Conservation (phyloP, 1,140 invertebrate species). For the Sitobion miscanthi region DNA sequence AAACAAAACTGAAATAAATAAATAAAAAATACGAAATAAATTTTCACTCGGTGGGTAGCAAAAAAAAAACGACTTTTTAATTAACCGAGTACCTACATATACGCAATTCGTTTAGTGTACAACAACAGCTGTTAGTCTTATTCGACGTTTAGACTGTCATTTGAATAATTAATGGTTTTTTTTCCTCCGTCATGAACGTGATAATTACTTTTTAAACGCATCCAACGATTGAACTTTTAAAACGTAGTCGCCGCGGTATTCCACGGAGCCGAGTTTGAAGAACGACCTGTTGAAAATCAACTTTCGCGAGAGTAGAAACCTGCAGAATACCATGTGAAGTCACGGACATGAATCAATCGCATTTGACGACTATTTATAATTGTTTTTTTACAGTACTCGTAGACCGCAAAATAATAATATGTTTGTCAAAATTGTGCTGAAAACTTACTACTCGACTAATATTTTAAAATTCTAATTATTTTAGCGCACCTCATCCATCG, state of each 20-base stretch:
- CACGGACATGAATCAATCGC: too few species aligned
- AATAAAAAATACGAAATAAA: neutral
- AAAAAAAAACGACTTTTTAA: neutral
- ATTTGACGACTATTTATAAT: too few species aligned
- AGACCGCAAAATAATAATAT: too few species aligned
- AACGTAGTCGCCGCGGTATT: neutral
- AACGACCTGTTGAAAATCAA: neutral
- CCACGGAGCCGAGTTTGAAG: neutral
- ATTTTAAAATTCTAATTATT: too few species aligned
- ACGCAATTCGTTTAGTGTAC: neutral
- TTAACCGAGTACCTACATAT: neutral
- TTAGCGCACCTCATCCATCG: too few species aligned
- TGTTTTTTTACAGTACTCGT: too few species aligned
- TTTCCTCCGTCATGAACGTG: neutral
- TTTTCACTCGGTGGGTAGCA: neutral
- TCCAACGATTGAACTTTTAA: neutral
- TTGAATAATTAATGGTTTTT: neutral
- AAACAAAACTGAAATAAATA: neutral
- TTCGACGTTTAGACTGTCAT: neutral
- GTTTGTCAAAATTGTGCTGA: too few species aligned
- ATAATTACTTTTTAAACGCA: neutral
- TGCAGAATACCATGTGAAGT: too few species aligned
- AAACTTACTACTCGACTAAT: too few species aligned
- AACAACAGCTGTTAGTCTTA: neutral
- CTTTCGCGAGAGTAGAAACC: neutral